Percentiles rank a stretch among this genome's conserved stretches.
These are phyloP conservation scores for Brachionichthys hirsutus DNA, from an alignment of 2,113 vertebrate genomes.

Conservation along the genomic window DNA sequence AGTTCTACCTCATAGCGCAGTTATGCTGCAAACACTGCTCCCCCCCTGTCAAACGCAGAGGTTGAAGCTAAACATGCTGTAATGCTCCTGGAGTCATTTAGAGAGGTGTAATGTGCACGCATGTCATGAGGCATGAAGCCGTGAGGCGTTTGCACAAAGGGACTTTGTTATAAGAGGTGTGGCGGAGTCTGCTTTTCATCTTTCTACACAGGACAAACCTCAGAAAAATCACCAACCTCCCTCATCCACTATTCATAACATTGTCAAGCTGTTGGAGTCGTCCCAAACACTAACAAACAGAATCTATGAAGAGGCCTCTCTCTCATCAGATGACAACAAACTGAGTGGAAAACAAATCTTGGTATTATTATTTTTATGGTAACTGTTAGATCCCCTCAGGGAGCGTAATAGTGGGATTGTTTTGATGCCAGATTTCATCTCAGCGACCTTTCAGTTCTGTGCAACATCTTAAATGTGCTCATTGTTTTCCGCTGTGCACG, in stretches of 20 bases:
- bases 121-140: neutral
- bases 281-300: slow-evolving; percentile 10
- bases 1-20: slow-evolving; percentile 3
- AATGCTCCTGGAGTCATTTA: slow-evolving; percentile 21
- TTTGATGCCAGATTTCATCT: neutral
- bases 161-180: neutral
- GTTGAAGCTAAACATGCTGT: slow-evolving; percentile 10
- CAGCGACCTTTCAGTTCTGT: neutral
- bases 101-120: neutral
- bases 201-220: slow-evolving; percentile 12
- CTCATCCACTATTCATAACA: neutral
- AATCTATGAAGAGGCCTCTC: neutral
- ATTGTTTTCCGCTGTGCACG: neutral
- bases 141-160: slow-evolving; percentile 14
- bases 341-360: neutral
- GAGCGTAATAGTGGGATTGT: neutral
- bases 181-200: slow-evolving; percentile 17
- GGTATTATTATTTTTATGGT: neutral
- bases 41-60: neutral
- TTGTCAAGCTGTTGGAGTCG: neutral
- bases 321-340: neutral
- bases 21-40: slow-evolving; percentile 15
- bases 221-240: neutral
- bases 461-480: neutral
- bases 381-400: neutral